phyloP scores from a whole-genome alignment of 2,888 invertebrate species.

The Tupiocoris notatus region DNA sequence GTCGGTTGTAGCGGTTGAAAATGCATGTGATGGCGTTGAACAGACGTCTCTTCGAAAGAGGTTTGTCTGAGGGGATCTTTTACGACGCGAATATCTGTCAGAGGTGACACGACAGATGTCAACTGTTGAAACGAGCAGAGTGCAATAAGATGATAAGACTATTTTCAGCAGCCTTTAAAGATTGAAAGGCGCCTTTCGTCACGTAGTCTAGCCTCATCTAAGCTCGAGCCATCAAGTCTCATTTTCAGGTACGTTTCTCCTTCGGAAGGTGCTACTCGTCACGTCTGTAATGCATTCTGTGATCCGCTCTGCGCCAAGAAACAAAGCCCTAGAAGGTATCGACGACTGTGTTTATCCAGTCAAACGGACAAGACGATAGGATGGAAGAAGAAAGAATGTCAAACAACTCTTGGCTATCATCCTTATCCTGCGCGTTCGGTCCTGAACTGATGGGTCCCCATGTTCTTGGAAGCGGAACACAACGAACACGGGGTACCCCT shows the following conservation, averaged over 20 bases:
- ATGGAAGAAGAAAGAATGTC: constrained; percentile 3
- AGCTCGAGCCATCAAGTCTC: not conserved
- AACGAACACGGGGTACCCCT: constrained; percentile 24
- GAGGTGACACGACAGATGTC: not conserved
- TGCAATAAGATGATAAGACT: not conserved
- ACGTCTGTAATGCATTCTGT: not conserved
- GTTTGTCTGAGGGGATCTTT: not conserved
- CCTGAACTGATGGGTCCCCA: constrained; percentile 27
- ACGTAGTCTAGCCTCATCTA: not conserved
- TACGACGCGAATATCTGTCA: not conserved
- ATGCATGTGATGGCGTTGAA: not conserved
- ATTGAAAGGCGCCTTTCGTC: not conserved
- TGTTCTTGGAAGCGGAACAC: constrained; percentile 38
- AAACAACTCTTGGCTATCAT: constrained; percentile 8
- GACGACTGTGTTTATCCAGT: constrained; percentile 25
- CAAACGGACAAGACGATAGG: constrained; percentile 11
- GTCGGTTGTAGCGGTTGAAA: too few relatives aligned
- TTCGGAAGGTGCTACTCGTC: not conserved
- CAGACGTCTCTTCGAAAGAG: not conserved
- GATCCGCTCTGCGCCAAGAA: not conserved
- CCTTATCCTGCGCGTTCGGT: not conserved
- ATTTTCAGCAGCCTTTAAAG: not conserved
- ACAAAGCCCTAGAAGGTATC: constrained; percentile 5
- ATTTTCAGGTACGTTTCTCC: not conserved
- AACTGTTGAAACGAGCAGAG: not conserved